Evolutionary conservation across 2,113 vertebrate species (phyloP).

Genomic region (Upupa epops): DNA sequence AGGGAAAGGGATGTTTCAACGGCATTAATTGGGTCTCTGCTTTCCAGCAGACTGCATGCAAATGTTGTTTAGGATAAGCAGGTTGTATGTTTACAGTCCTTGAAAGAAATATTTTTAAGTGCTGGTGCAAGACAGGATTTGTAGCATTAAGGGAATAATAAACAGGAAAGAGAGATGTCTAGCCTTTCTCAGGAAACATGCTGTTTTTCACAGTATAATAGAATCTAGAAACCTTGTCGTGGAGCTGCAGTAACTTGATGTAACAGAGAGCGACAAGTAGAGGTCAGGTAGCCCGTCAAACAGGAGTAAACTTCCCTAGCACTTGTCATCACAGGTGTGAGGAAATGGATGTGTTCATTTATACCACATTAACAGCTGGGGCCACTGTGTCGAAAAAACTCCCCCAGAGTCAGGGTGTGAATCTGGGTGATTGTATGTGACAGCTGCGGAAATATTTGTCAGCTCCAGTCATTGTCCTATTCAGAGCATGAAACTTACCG

Average conservation of each 20-base stretch:
- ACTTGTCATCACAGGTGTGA: conserved; percentile 62
- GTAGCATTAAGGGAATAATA: not conserved
- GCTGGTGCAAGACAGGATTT: not conserved
- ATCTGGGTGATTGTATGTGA: conserved; percentile 64
- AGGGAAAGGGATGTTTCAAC: not conserved
- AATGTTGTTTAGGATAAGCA: not conserved
- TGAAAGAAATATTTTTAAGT: not conserved
- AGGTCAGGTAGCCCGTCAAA: conserved; percentile 44
- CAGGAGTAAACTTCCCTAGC: conserved; percentile 34
- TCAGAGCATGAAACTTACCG: conserved; percentile 28
- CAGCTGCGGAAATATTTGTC: conserved; percentile 71
- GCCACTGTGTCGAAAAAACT: conserved; percentile 35
- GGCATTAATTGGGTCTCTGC: not conserved
- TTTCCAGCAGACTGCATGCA: not conserved
- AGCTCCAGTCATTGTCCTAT: conserved; percentile 58
- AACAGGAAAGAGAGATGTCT: not conserved
- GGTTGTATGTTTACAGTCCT: not conserved
- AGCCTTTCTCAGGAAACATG: not conserved
- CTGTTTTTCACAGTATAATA: not conserved
- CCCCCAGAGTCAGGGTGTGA: not conserved
- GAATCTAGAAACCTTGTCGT: not conserved
- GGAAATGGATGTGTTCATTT: conserved; percentile 69
- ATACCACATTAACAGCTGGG: conserved; percentile 67
- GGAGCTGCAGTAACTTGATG: conserved; percentile 14
- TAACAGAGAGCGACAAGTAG: conserved; percentile 48